Conservation (phyloP, 1,140 invertebrate genomes). For the Paramacrobiotus metropolitanus region DNA sequence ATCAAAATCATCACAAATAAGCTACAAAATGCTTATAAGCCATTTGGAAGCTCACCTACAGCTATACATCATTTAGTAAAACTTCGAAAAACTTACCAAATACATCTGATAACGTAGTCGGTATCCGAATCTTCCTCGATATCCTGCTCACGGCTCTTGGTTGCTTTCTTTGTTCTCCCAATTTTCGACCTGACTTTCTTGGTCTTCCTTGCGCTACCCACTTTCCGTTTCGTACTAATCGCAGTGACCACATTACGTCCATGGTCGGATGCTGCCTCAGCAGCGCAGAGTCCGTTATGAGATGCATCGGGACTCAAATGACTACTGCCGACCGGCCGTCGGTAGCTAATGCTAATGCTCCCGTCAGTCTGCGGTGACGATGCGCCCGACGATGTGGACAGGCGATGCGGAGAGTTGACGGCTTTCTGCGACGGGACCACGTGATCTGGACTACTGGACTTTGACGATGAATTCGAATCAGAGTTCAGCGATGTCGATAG, state of each 20-base stretch:
- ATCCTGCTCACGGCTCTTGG: not conserved
- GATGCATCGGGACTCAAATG: not conserved
- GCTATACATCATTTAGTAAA: too few relatives aligned
- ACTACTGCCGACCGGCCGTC: not conserved
- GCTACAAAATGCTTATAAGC: too few relatives aligned
- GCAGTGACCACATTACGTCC: not conserved
- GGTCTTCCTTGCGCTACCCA: too few relatives aligned
- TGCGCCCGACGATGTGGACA: not conserved
- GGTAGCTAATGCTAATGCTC: not conserved
- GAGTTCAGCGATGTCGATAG: too few relatives aligned
- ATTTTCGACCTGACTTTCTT: too few relatives aligned
- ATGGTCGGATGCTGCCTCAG: not conserved
- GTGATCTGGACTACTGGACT: constrained; percentile 1
- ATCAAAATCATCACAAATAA: too few relatives aligned
- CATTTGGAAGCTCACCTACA: too few relatives aligned
- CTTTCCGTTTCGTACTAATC: too few relatives aligned
- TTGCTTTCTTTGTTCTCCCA: too few relatives aligned
- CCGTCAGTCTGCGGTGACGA: constrained; percentile 3
- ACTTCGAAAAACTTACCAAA: too few relatives aligned
- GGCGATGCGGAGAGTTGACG: not conserved
- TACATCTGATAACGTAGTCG: not conserved
- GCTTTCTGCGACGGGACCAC: not conserved
- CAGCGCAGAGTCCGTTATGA: too few relatives aligned
- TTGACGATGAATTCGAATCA: not conserved
- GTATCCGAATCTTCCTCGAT: not conserved